phyloP scores from a whole-genome alignment of 2,797 vertebrate species.

The Choloepus didactylus region DNA sequence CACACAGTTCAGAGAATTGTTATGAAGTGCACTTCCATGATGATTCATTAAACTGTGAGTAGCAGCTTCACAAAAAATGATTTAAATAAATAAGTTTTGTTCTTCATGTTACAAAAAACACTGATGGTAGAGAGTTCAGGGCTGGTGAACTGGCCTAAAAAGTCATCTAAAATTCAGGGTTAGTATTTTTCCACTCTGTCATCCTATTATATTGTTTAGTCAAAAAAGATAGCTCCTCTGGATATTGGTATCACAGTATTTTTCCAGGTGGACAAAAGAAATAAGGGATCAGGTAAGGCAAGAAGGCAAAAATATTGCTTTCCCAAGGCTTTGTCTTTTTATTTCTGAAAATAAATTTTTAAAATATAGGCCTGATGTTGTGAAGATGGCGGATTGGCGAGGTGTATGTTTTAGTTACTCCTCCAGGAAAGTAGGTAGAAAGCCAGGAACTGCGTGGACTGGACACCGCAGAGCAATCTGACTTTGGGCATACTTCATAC shows the following conservation, averaged over 20 bases:
- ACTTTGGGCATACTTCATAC: too few species aligned
- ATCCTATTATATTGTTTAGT: not conserved
- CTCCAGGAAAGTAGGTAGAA: too few species aligned
- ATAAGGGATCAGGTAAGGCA: not conserved
- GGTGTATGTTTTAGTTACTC: too few species aligned
- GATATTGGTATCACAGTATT: not conserved
- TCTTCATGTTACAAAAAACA: not conserved
- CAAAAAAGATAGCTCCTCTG: not conserved
- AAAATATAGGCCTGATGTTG: too few species aligned
- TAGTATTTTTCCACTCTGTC: not conserved
- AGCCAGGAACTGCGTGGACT: too few species aligned
- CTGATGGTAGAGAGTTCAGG: not conserved
- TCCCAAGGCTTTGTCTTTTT: not conserved
- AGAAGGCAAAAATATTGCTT: not conserved
- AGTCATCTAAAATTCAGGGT: not conserved
- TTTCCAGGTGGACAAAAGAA: not conserved
- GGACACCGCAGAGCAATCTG: too few species aligned
- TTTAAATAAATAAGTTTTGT: not conserved
- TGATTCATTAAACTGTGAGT: not conserved
- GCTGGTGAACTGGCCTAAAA: not conserved
- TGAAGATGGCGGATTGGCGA: too few species aligned
- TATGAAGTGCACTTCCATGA: not conserved
- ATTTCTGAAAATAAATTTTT: not conserved
- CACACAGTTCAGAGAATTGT: not conserved
- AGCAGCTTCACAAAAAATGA: not conserved